Base-by-base conservation (phyloP, 1,140 invertebrate genomes). In the Brachionus manjavacas region DNA sequence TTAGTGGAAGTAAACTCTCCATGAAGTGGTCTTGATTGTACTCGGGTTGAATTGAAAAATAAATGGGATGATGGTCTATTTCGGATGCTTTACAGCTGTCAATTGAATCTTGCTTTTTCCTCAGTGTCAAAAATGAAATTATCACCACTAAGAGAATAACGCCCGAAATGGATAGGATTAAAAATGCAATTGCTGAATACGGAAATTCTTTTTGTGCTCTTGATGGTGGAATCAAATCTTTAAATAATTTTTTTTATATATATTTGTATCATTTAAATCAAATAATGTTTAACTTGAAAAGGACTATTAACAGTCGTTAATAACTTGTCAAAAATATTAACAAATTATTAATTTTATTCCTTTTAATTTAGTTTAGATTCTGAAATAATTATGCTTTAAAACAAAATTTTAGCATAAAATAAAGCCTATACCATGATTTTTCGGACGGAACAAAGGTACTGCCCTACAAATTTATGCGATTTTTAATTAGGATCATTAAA, bases 41-140 rank as follows among this genome's bases (percentile, higher is more conserved):
- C 3, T 80, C 78, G 4, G 78, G 14, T 16, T 80, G 78, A 52
- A 80, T 41, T n/a, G 78, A 80, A 55, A 39, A 80, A 55, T 80
- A 80, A 12, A 80, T 80, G 12, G 78, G 78, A 80, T 80, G 49
- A 35, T 39, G 12, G 3, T 80, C 78, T 23, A 41, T 41, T 35
- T 41, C 39, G 16, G 66, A 68, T 31, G 25, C 6, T 68, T 68
- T 68, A 28, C 25, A 68, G 31, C n/a, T 39, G 12, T 74, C 39
- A 14, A 11, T 8, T 74, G 31, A 41, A 20, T 14, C 4, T 16
- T 74, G 41, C 20, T 74, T 74, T 43, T 74, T 74, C 43, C 70
- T 74, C 8, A 39, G 31, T 74, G 39, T 74, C 8, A 74, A 16
- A 46, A 43, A 74, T 43, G 70, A 74, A 74, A 74, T 74, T 16